phyloP scores from a whole-genome alignment of 2,797 vertebrate genomes.

The Chelidonichthys spinosus region DNA sequence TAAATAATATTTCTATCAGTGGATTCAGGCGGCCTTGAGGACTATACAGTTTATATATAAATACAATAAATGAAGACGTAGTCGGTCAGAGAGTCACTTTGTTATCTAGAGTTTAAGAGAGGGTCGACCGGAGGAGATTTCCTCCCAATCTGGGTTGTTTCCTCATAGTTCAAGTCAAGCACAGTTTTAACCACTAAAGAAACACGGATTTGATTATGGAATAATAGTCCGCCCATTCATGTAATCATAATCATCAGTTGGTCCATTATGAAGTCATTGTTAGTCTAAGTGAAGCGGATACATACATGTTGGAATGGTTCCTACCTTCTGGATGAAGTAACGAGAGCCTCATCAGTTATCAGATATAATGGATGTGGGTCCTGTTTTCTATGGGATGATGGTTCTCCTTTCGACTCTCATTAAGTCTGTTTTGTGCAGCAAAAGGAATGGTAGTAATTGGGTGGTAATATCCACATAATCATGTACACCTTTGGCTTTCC shows the following conservation, averaged over 20 bases:
- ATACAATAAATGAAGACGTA: too few species aligned
- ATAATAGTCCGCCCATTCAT: background rate
- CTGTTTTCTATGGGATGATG: background rate
- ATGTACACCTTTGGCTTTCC: background rate
- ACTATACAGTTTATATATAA: too few species aligned
- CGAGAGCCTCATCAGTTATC: background rate
- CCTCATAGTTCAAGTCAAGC: constrained; percentile 9
- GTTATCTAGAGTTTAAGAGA: too few species aligned
- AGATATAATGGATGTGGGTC: background rate
- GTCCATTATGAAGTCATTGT: background rate
- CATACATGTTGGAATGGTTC: too few species aligned
- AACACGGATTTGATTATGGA: background rate
- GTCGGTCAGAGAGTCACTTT: too few species aligned
- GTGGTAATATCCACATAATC: background rate
- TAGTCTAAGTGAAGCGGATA: too few species aligned
- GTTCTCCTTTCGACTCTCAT: background rate
- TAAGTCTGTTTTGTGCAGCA: background rate
- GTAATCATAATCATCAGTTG: background rate
- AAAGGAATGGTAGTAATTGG: background rate
- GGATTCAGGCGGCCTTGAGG: too few species aligned
- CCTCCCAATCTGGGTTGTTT: too few species aligned
- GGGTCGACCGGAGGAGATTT: too few species aligned
- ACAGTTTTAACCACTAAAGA: constrained; percentile 40
- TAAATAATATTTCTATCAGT: too few species aligned
- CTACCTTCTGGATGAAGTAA: background rate